Percentiles rank a stretch among this genome's conserved stretches.
These are phyloP conservation scores for Gasterosteus nipponicus DNA, from an alignment of 2,113 vertebrate genomes.

Conservation along the genomic window DNA sequence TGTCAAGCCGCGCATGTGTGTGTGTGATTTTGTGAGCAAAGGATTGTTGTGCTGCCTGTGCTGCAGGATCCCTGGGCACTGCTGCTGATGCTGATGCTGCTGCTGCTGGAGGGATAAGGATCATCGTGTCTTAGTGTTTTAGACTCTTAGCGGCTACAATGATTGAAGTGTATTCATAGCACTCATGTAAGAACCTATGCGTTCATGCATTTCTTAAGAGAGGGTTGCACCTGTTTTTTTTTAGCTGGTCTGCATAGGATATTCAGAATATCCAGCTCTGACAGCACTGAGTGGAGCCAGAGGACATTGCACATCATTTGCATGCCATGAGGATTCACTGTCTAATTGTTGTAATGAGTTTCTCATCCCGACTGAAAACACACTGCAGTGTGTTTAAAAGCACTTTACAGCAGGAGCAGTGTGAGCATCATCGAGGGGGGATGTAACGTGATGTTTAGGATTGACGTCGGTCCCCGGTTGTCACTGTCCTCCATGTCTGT, in stretches of 20 bases:
- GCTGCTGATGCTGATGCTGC: conserved; percentile 49
- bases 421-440: conserved; percentile 29
- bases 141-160: conserved; percentile 33
- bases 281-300: conserved; percentile 53
- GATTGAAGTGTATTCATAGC: conserved; percentile 38
- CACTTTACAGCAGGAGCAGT: neutral
- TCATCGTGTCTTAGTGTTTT: conserved; percentile 50
- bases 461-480: conserved; percentile 31
- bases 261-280: conserved; percentile 41
- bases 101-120: conserved; percentile 57
- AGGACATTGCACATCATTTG: conserved; percentile 68
- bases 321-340: conserved; percentile 55
- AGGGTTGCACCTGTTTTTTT: conserved; percentile 43
- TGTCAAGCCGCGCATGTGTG: conserved; percentile 64
- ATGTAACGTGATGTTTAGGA: conserved; percentile 35
- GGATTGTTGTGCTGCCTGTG: conserved; percentile 63
- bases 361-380: conserved; percentile 8
- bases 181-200: conserved; percentile 21
- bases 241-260: conserved; percentile 44
- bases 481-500: conserved; percentile 30
- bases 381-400: conserved; percentile 13
- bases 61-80: conserved; percentile 65
- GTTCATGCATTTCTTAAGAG: conserved; percentile 33
- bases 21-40: conserved; percentile 37
- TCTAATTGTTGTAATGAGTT: conserved; percentile 30